Base-by-base conservation (phyloP, 2,797 vertebrate genomes). In the Apogon hyalosoma region DNA sequence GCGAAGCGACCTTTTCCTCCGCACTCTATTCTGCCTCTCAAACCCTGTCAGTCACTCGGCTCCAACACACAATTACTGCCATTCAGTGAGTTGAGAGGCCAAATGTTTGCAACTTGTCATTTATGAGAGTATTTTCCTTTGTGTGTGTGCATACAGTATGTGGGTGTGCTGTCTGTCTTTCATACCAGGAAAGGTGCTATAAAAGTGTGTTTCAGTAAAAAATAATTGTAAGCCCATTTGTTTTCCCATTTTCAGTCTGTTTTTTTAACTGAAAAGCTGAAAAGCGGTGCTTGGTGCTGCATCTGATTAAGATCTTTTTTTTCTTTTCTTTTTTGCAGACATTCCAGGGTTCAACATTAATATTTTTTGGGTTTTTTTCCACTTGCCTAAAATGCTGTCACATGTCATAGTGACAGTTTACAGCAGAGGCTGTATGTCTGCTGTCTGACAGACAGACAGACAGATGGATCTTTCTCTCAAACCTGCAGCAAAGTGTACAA, bases 1-100 rank as follows among this genome's bases (percentile, higher is more conserved):
- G 83, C 84, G 60, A 77, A 87, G 77, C 69, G 40, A 84, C 84
- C 78, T 89, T 84, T 89, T 82, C 76, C 64, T 46, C 61, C 0
- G 10, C 31, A 33, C 67, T 79, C 71, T n/a, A 66, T 75, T 48
- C 80, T 80, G 75, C 79, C 83, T 86, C 73, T 90, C 85, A 84
- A 70, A 71, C 43, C 54, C 47, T 24, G 78, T 70, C 82, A 63
- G 66, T 85, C 86, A 81, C 57, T 79, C 69, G 2, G 69, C 64
- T 60, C 50, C 72, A 50, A 52, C 68, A 66, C 80, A 84, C 82
- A 85, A 87, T 83, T 82, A 86, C 75, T 53, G 31, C 61, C 75
- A 79, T 85, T 89, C 80, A 87, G 54, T 61, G 75, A 73, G 66
- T 59, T 3, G 52, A 76, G 72, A 74, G 64, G 76, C 70, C 49